Evolutionary conservation across 1,140 invertebrate genomes (phyloP).

Genomic region (Galleria mellonella): DNA sequence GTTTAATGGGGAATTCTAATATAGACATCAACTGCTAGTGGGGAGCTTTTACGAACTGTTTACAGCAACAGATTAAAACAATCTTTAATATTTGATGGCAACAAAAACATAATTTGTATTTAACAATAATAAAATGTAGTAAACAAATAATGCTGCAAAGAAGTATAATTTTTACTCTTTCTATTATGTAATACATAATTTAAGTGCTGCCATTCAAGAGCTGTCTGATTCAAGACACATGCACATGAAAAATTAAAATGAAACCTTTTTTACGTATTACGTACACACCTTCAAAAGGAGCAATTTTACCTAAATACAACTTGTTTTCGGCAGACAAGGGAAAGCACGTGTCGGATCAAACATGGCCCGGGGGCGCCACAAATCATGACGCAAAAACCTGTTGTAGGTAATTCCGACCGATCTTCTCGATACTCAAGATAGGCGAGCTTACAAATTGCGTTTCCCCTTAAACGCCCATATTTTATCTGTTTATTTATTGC

Average conservation of each 20-base stretch:
- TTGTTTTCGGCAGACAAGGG: slow-evolving; percentile 49
- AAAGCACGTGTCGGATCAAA: slow-evolving; percentile 53
- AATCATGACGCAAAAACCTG: slow-evolving; percentile 68
- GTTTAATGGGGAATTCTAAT: too few species aligned
- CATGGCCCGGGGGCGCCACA: slow-evolving; percentile 57
- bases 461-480: slow-evolving; percentile 63
- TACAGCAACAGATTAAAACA: too few species aligned
- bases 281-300: slow-evolving; percentile 1
- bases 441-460: slow-evolving; percentile 60
- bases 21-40: too few species aligned
- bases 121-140: too few species aligned
- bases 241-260: too few species aligned
- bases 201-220: too few species aligned
- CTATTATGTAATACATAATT: background rate
- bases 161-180: background rate
- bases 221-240: too few species aligned
- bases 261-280: too few species aligned
- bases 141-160: background rate
- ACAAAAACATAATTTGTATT: too few species aligned
- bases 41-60: too few species aligned
- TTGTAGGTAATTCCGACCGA: slow-evolving; percentile 63
- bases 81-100: too few species aligned
- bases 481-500: slow-evolving; percentile 65
- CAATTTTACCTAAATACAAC: slow-evolving; percentile 54
- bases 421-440: slow-evolving; percentile 55